Base-by-base conservation (phyloP, 2,888 invertebrate species). In the Drosophila niveifrons region DNA sequence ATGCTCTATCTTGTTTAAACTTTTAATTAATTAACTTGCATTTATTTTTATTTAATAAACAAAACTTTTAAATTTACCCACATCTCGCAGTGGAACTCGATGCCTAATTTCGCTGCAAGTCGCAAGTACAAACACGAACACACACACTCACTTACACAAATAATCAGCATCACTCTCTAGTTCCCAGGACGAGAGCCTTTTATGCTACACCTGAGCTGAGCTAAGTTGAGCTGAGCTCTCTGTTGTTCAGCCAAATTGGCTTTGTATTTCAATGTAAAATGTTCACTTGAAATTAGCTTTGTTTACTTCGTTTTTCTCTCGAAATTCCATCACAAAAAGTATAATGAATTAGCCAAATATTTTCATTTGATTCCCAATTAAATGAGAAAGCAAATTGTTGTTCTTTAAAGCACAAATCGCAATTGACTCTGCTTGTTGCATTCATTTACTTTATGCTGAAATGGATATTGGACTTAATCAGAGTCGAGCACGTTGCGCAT, bases 11-110 rank as follows among this genome's bases (percentile, higher is more conserved):
- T 88, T 71, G 75, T 51, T 79, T 63, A 55, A 77, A 77, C 77
- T 88, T 88, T 79, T 79, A 88, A 83, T 85, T 85, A 88, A 85
- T 85, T 81, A 86, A 83, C 87, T 86, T 81, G 79, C 69, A 79
- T 83, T 81, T 81, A 79, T 69, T 77, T 87, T 80, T 87, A 75
- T 83, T 81, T 84, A 77, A 79, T 84, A 79, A 87, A 72, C 74
- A 82, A 75, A 84, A 84, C 70, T 87, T 87, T 87, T 70, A 15
- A 64, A 39, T 77, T 48, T 28, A 10, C 44, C 28, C 56, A 39
- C 55, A 55, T 65, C 10, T 65, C 10, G 7, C 23, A 29, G 28
- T 8, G 17, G 17, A 43, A 58, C 47, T 17, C 10, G 51, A 50
- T 41, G 46, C 46, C 31, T 18, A 8, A 41, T 23, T 43, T 36